A percentile compares a stretch with the other conserved stretches of the same genome.
Conservation (phyloP, 2,113 vertebrate species). For the Ameiurus melas region DNA sequence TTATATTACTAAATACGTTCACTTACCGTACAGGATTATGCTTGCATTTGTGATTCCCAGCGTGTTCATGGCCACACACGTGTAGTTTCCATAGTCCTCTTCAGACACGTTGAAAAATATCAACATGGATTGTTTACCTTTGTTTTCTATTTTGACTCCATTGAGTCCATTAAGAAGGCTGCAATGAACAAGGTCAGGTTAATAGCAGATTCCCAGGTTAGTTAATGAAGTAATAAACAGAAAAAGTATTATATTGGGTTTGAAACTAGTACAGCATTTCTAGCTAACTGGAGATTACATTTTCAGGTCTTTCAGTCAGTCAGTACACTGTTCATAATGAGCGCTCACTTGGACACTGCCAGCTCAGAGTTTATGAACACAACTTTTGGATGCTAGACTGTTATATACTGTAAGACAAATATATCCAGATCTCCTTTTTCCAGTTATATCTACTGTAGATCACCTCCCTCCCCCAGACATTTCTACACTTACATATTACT, state of each 20-base stretch:
- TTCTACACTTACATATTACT: background rate
- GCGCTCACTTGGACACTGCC: background rate
- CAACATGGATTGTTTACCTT: constrained; percentile 89
- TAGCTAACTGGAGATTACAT: background rate
- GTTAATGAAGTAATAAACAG: background rate
- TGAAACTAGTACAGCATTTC: background rate
- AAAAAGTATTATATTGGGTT: background rate
- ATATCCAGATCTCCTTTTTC: background rate
- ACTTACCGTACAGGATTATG: constrained; percentile 92
- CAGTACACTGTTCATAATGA: background rate
- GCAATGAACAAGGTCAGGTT: constrained; percentile 14
- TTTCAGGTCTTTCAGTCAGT: background rate
- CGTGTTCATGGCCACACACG: constrained; percentile 90
- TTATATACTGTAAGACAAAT: background rate
- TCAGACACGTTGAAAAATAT: constrained; percentile 98
- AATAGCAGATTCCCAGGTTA: background rate
- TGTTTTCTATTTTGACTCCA: constrained; percentile 89
- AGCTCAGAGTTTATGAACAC: background rate
- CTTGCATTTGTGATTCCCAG: constrained; percentile 95
- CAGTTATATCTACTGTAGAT: background rate
- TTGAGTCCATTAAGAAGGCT: constrained; percentile 90
- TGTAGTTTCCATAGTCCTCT: constrained; percentile 99
- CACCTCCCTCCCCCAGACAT: background rate
- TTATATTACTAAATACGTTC: background rate
- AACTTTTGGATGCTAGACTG: background rate